phyloP scores from a whole-genome alignment of 2,797 vertebrate genomes.

The Moxostoma hubbsi region DNA sequence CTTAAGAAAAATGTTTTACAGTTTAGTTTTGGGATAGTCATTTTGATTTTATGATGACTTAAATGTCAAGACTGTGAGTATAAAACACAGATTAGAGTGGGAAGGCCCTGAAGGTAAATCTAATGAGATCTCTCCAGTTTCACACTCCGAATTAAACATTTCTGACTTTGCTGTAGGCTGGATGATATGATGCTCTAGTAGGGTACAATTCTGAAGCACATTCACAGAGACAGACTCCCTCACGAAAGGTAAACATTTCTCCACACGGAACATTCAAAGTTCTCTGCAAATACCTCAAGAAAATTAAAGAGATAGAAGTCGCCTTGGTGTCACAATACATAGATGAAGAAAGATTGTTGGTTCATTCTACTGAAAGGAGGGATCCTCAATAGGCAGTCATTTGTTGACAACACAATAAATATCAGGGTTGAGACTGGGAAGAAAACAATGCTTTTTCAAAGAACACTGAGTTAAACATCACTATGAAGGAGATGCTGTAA shows the following conservation, averaged over 20 bases:
- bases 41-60: too few relatives aligned
- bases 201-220: too few relatives aligned
- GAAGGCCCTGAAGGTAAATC: too few relatives aligned
- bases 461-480: not conserved
- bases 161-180: too few relatives aligned
- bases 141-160: too few relatives aligned
- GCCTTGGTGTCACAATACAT: not conserved
- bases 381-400: not conserved
- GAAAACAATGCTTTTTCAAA: not conserved
- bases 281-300: not conserved
- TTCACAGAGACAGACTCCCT: not conserved
- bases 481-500: not conserved
- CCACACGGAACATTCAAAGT: constrained; percentile 9
- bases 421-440: not conserved
- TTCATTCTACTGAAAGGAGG: not conserved
- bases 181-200: too few relatives aligned
- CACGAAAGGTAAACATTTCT: not conserved
- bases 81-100: too few relatives aligned
- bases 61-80: too few relatives aligned
- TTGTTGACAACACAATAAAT: not conserved
- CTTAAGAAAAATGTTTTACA: too few relatives aligned
- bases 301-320: not conserved
- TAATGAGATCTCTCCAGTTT: too few relatives aligned
- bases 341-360: not conserved
- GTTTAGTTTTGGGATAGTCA: too few relatives aligned